Percentiles rank a stretch among this genome's conserved stretches.
Evolutionary conservation across 2,797 vertebrate genomes (phyloP).

Genomic region (Morus bassanus): DNA sequence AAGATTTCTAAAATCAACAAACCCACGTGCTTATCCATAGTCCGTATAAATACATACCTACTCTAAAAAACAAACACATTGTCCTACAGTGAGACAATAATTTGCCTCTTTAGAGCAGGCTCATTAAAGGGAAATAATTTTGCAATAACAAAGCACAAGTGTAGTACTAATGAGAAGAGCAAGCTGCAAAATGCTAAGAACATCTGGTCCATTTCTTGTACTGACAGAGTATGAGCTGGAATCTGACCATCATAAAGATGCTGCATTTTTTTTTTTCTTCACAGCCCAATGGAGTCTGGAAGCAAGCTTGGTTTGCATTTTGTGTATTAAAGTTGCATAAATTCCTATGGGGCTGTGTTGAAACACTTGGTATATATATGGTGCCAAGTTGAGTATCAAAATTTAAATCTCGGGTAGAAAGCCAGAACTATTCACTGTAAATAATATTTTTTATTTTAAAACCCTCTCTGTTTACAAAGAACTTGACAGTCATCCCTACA

Average conservation of each 20-base stretch:
- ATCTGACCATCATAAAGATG: neutral
- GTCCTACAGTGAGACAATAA: neutral
- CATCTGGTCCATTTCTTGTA: constrained; percentile 5
- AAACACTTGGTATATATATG: neutral
- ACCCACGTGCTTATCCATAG: neutral
- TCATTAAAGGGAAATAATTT: constrained; percentile 48
- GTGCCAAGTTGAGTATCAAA: neutral
- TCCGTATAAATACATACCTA: neutral
- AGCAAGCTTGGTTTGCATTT: neutral
- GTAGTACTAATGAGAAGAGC: constrained; percentile 8
- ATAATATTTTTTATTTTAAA: neutral
- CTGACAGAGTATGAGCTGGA: neutral
- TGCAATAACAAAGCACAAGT: constrained; percentile 21
- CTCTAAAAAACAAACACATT: constrained; percentile 6
- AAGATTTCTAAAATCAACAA: constrained; percentile 26
- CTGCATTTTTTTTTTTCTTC: neutral
- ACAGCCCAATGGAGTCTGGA: neutral
- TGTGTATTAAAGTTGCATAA: neutral
- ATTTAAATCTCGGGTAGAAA: neutral
- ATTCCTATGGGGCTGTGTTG: neutral
- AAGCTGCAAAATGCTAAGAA: constrained; percentile 12
- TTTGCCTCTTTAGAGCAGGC: constrained; percentile 12
- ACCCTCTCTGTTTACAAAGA: neutral
- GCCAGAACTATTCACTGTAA: neutral
- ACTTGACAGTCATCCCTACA: neutral